These are phyloP conservation scores for Bambusicola thoracicus DNA, from an alignment of 2,113 vertebrate species.

Conservation along the genomic window DNA sequence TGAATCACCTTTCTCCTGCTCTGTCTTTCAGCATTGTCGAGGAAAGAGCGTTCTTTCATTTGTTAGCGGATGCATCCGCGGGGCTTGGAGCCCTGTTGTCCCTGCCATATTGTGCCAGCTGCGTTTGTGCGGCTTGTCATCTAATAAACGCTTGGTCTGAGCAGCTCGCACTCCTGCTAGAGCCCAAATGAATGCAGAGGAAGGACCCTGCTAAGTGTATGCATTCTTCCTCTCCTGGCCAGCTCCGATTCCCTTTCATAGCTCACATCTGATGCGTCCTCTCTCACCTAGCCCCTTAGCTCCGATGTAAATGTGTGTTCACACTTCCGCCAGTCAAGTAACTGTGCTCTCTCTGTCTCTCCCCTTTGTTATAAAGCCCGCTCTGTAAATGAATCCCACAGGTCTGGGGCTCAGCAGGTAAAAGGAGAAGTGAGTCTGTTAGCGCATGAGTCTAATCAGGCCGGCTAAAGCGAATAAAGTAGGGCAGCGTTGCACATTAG, in stretches of 20 bases:
- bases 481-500: conserved; percentile 76
- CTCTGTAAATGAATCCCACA: conserved; percentile 79
- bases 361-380: conserved; percentile 77
- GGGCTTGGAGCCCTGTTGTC: conserved; percentile 6
- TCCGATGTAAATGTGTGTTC: conserved; percentile 71
- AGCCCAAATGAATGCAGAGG: conserved; percentile 61
- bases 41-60: background rate
- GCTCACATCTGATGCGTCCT: conserved; percentile 67
- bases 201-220: conserved; percentile 67
- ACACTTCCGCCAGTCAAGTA: conserved; percentile 75
- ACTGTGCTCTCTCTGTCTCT: conserved; percentile 74
- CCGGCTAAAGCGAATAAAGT: conserved; percentile 75
- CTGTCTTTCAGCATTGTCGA: background rate
- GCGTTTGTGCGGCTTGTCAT: conserved; percentile 23
- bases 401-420: conserved; percentile 76
- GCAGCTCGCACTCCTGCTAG: conserved; percentile 59
- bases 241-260: conserved; percentile 62
- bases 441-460: conserved; percentile 77
- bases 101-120: conserved; percentile 47
- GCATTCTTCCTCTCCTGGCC: conserved; percentile 69
- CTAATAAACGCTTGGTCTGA: conserved; percentile 62
- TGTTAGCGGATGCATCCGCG: background rate
- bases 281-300: conserved; percentile 68
- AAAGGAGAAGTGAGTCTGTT: conserved; percentile 78
- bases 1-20: background rate